phyloP scores from a whole-genome alignment of 2,888 invertebrate genomes.

The Macaria liturata region DNA sequence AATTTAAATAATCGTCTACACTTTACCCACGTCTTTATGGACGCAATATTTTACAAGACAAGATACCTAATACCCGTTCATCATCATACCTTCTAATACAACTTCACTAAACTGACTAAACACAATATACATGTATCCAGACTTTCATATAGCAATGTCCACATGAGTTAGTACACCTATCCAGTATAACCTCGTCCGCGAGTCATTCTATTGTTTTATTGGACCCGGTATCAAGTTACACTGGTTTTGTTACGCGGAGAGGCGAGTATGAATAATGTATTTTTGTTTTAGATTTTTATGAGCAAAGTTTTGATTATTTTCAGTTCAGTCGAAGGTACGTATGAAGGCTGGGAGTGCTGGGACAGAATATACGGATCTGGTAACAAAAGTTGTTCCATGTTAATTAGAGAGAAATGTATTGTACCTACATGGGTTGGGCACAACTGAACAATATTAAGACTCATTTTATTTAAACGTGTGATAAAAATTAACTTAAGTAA shows the following conservation, averaged over 20 bases:
- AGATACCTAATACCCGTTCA: slow-evolving; percentile 20
- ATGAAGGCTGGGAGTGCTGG: slow-evolving; percentile 56
- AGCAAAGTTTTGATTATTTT: slow-evolving; percentile 83
- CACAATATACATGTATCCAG: slow-evolving; percentile 81
- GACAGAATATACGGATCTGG: slow-evolving; percentile 62
- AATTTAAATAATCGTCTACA: no score
- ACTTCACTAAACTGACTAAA: slow-evolving; percentile 73
- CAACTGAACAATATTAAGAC: no score
- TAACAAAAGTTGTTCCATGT: slow-evolving; percentile 37
- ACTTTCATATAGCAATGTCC: slow-evolving; percentile 77
- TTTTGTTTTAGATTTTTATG: slow-evolving; percentile 84
- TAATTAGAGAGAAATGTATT: slow-evolving; percentile 55
- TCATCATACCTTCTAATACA: slow-evolving; percentile 47
- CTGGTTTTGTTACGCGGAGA: slow-evolving; percentile 64
- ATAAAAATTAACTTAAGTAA: no score
- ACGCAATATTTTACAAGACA: slow-evolving; percentile 2
- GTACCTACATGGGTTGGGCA: neutral
- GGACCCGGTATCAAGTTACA: slow-evolving; percentile 47
- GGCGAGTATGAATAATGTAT: slow-evolving; percentile 82
- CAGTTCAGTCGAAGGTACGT: slow-evolving; percentile 72
- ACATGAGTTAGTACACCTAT: slow-evolving; percentile 56
- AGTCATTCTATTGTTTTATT: slow-evolving; percentile 50
- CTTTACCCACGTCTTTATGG: neutral
- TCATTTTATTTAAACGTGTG: no score
- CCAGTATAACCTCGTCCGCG: slow-evolving; percentile 59